Evolutionary conservation across 2,888 invertebrate genomes (phyloP), one percentile per base, ranked within the genome.

Genomic region (Dendrolimus houi): DNA sequence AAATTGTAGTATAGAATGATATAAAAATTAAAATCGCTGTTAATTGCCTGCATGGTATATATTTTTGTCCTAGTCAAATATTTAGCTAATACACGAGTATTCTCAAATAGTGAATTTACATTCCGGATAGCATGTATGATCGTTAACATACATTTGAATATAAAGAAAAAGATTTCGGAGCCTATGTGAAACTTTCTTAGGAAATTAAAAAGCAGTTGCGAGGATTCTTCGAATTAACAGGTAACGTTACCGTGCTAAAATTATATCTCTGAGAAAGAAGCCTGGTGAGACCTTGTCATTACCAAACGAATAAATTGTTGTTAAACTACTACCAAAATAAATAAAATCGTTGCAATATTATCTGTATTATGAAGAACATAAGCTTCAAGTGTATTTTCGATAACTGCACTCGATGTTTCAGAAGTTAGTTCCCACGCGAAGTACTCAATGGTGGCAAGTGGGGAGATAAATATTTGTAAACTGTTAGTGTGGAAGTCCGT

Each of bases 381-480:
- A 47, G 13, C 12, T 52, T 47, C 47, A 12, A 47, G 47, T 47
- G 47, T 47, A 47, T 47, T 29, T 62, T 58, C 60, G 62, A 63
- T 59, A 64, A 62, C 47, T 47, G 12, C 12, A 47, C 10, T 47
- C 12, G 29, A 29, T 29, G 29, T 47, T 64, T 58, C 62, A 69
- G 70, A 66, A 61, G 59, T 65, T 66, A 66, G 76, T 87, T 89
- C 88, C 87, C 88, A 89, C 88, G 87, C 83, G 78, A 83, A 75
- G 70, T 76, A 63, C 65, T 74, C 69, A 71, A 74, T 77, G 74
- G 81, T 81, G 81, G 81, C 78, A 83, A 87, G 82, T 86, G 81
- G 74, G 62, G 76, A 84, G 82, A 84, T 84, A 85, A 89, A 88
- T 87, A 87, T 89, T 87, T 85, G 86, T 87, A 79, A 77, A 81